Evolutionary conservation across 2,888 invertebrate genomes (phyloP).

Genomic region (Julus scanicus): DNA sequence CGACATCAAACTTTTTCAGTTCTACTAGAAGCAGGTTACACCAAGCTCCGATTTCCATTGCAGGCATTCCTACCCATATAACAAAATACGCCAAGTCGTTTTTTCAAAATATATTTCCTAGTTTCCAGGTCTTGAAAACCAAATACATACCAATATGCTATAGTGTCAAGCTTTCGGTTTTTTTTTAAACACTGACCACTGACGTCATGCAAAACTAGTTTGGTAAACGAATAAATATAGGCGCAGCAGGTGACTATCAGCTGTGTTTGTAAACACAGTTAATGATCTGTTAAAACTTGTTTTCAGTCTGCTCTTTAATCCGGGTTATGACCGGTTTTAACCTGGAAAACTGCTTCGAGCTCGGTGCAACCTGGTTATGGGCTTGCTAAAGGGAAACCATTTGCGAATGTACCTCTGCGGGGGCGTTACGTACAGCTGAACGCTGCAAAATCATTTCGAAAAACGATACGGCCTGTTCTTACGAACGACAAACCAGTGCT

Average conservation of each 20-base stretch:
- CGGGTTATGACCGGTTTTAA: background rate
- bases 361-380: background rate
- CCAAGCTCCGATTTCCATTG: background rate
- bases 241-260: background rate
- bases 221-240: background rate
- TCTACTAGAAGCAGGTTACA: background rate
- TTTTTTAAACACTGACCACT: background rate
- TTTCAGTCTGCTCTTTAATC: background rate
- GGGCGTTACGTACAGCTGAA: background rate
- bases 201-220: background rate
- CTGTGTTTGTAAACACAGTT: background rate
- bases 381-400: background rate
- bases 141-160: too few species aligned
- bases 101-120: too few species aligned
- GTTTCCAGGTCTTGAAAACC: too few species aligned
- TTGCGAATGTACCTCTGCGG: background rate
- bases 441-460: background rate
- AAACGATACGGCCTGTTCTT: background rate
- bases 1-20: background rate
- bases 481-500: background rate
- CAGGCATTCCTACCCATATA: too few species aligned
- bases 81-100: too few species aligned
- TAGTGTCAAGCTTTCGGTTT: too few species aligned
- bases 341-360: background rate
- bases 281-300: background rate